phyloP scores from a whole-genome alignment of 1,140 invertebrate species.

The Oryctes rhinoceros region DNA sequence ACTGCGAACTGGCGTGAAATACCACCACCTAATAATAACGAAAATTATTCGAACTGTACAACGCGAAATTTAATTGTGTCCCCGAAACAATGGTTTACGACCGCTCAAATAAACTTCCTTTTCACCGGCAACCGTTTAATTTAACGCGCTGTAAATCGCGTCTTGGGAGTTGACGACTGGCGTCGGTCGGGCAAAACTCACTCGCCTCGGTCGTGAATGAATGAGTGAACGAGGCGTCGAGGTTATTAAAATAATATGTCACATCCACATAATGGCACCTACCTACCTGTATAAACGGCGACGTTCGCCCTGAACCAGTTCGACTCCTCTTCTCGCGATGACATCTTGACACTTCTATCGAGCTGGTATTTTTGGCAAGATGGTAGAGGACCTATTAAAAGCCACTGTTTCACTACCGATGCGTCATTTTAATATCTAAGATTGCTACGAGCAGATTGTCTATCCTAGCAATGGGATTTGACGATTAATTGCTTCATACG shows the following conservation, averaged over 20 bases:
- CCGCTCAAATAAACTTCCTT: slow-evolving; percentile 9
- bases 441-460: too few species aligned
- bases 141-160: slow-evolving; percentile 17
- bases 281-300: neutral
- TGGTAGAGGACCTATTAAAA: neutral
- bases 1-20: neutral
- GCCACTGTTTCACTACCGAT: too few species aligned
- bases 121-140: slow-evolving; percentile 4
- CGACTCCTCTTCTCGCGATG: neutral
- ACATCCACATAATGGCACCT: slow-evolving; percentile 20
- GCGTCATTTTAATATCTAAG: too few species aligned
- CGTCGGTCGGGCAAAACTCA: neutral
- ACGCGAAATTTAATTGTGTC: slow-evolving; percentile 4
- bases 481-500: too few species aligned
- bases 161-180: neutral
- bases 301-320: neutral
- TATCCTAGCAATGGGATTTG: too few species aligned
- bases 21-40: neutral
- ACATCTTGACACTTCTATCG: neutral
- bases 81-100: slow-evolving; percentile 13
- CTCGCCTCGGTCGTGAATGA: neutral
- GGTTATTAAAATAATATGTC: slow-evolving; percentile 36
- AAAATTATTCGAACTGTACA: slow-evolving; percentile 5
- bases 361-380: neutral
- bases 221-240: slow-evolving; percentile 1